A percentile compares a stretch with the other conserved stretches of the same genome.
phyloP scores from a whole-genome alignment of 2,888 invertebrate genomes.

The Sminthurides aquaticus region DNA sequence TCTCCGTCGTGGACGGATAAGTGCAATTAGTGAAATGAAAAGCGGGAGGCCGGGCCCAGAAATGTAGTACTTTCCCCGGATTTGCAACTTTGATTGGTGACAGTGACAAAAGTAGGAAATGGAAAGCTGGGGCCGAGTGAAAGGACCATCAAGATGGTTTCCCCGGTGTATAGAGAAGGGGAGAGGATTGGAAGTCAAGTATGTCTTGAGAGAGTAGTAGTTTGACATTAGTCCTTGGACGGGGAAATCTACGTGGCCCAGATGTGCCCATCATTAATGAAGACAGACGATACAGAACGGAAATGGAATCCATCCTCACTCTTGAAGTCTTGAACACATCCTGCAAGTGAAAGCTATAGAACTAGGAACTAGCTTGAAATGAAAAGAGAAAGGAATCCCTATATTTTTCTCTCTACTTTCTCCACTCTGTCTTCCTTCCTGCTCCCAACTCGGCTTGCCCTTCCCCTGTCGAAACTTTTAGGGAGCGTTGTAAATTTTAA shows the following conservation, averaged over 20 bases:
- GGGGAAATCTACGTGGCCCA: not conserved
- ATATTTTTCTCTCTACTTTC: not conserved
- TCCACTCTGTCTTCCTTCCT: not conserved
- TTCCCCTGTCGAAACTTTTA: not conserved
- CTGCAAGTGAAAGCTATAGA: not conserved
- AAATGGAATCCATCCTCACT: conserved; percentile 2
- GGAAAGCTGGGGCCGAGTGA: not conserved
- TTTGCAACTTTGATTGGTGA: not conserved
- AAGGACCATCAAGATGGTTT: no score
- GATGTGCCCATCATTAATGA: conserved; percentile 7
- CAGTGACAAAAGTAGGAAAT: not conserved
- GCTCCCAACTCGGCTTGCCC: no score
- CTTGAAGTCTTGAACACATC: not conserved
- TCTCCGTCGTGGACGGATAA: no score
- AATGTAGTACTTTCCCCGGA: no score
- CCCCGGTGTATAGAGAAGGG: no score
- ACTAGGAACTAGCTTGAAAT: not conserved
- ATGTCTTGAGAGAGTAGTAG: not conserved
- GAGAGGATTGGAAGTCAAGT: not conserved
- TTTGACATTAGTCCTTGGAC: not conserved
- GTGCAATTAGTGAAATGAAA: no score
- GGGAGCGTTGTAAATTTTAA: not conserved
- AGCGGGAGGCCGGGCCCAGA: no score
- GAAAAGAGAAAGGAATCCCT: not conserved
- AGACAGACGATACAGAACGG: conserved; percentile 7